Evolutionary conservation across 1,140 invertebrate species (phyloP), one percentile per base, ranked within the genome.

Genomic region (Drosophila bipectinata): DNA sequence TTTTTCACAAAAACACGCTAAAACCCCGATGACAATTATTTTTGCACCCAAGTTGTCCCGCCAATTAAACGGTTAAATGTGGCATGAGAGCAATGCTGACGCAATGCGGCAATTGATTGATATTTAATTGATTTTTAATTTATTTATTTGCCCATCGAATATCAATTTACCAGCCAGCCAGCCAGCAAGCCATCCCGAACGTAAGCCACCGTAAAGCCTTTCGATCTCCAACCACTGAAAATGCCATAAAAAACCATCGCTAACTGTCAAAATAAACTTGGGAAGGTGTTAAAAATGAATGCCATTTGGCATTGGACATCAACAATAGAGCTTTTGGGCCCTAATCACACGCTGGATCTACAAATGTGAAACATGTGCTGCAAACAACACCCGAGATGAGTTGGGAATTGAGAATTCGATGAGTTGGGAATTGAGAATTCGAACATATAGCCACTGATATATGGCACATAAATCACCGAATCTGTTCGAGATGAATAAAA

Each of bases 61-160:
- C 10, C 73, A 77, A 88, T 88, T 87, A 88, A 71, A 52, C 56
- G 61, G 67, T 66, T 82, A 72, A 88, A 68, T 88, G 83, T 82
- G 48, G 56, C 71, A 61, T 61, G 59, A 24, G 41, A 49, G 58
- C 10, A 48, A 37, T 30, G 47, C 55, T 68, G 61, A 67, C 53
- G 45, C 39, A 67, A 48, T 52, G 44, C 14, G 37, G 30, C 48
- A 66, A 82, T 73, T 87, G 79, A 87, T 87, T 88, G 83, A 62
- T 77, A 79, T 87, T 88, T 87, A 73, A 87, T 87, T 87, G 71
- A 66, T 77, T 68, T 88, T 87, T 88, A 82, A 87, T 79, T 76
- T 61, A 81, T 78, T 79, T 72, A 74, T 77, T 84, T 77, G 55
- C 63, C 47, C 55, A 64, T 87, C 80, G 76, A 87, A 88, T 76